phyloP scores from a whole-genome alignment of 2,113 vertebrate genomes.

The Fulica atra region DNA sequence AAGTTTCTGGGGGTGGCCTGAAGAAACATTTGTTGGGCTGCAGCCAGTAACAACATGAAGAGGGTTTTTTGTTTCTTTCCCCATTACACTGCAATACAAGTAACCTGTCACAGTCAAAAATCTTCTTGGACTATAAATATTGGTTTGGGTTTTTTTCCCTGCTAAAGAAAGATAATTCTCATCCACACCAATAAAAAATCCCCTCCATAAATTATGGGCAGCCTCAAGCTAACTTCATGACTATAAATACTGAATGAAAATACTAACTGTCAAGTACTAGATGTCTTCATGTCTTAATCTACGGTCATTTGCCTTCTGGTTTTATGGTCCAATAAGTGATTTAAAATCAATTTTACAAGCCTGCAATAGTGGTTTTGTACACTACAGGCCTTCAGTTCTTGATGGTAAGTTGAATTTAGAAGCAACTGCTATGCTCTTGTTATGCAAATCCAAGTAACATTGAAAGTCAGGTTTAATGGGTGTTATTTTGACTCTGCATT shows the following conservation, averaged over 20 bases:
- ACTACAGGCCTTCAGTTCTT: background rate
- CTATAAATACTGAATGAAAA: background rate
- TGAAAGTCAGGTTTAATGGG: background rate
- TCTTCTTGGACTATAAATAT: background rate
- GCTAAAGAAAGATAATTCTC: background rate
- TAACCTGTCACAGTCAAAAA: background rate
- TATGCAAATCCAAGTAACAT: background rate
- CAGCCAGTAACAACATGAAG: background rate
- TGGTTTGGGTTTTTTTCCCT: background rate
- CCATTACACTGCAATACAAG: background rate
- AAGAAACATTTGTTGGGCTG: background rate
- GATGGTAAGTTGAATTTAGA: background rate
- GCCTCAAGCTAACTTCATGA: background rate
- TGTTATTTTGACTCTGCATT: background rate
- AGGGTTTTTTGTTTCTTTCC: rapidly evolving
- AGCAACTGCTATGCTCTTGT: background rate
- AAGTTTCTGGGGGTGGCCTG: background rate
- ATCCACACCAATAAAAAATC: background rate
- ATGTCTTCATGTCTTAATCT: background rate
- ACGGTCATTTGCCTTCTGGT: background rate
- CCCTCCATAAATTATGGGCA: background rate
- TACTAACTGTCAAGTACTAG: background rate
- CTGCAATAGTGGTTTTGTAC: background rate
- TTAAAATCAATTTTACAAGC: background rate
- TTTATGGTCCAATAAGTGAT: background rate